phyloP scores from a whole-genome alignment of 2,888 invertebrate genomes.

The Apoda limacodes region DNA sequence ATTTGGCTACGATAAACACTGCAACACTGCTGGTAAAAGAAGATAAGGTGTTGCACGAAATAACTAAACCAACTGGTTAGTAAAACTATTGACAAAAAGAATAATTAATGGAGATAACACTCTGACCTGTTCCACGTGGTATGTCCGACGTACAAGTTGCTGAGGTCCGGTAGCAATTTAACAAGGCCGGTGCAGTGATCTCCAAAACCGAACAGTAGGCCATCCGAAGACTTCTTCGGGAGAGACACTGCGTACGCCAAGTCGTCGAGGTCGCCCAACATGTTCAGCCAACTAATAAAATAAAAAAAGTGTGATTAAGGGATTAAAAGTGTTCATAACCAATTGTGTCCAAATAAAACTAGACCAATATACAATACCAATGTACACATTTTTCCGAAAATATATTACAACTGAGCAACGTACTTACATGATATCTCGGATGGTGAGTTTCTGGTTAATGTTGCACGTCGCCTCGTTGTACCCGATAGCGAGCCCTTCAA shows the following conservation, averaged over 20 bases:
- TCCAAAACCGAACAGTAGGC: conserved; percentile 42
- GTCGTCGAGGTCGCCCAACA: conserved; percentile 74
- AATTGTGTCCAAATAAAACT: conserved; percentile 2
- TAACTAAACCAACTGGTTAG: no score
- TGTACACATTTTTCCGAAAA: not conserved
- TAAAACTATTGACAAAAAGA: no score
- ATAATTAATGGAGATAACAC: no score
- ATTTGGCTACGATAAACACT: no score
- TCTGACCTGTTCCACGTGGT: conserved; percentile 76
- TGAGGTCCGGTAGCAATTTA: conserved; percentile 69
- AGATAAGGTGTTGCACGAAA: no score
- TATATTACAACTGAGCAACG: not conserved
- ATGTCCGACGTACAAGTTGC: conserved; percentile 73
- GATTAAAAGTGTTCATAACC: not conserved
- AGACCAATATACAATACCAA: conserved; percentile 1
- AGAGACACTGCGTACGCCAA: conserved; percentile 53
- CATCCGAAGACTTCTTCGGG: conserved; percentile 28
- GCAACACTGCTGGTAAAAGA: no score
- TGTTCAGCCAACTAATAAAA: conserved; percentile 63
- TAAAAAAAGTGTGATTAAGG: not conserved
- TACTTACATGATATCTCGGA: conserved; percentile 49
- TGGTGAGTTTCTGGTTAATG: conserved; percentile 37
- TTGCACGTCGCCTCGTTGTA: conserved; percentile 56
- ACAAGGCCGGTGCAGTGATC: conserved; percentile 77
- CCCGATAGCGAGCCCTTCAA: conserved; percentile 71